phyloP scores from a whole-genome alignment of 2,797 vertebrate genomes.

The Glossophaga mutica region DNA sequence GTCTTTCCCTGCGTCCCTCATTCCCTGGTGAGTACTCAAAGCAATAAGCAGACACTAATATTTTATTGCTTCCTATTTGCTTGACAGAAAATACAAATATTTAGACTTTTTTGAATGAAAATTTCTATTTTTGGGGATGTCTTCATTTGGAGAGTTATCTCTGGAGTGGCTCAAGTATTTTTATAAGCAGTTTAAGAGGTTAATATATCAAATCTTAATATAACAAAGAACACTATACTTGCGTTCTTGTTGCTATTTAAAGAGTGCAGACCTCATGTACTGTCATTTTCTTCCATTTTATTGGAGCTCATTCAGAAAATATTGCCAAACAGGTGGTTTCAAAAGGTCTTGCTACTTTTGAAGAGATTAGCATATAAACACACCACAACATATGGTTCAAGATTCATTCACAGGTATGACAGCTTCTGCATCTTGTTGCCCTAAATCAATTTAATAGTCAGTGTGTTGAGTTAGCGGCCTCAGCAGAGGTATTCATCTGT shows the following conservation, averaged over 20 bases:
- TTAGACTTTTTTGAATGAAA: not conserved
- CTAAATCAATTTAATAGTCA: conserved; percentile 43
- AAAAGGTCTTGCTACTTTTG: conserved; percentile 1
- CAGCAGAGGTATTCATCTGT: not conserved
- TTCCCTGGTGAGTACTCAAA: not conserved
- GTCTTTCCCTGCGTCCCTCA: not conserved
- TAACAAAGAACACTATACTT: too few relatives aligned
- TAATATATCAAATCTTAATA: not conserved
- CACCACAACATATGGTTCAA: conserved; percentile 40
- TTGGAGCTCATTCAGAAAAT: conserved; percentile 56
- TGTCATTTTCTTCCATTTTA: conserved; percentile 11
- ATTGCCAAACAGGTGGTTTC: not conserved
- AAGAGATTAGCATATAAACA: conserved; percentile 64
- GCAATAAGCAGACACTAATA: not conserved
- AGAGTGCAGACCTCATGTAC: not conserved
- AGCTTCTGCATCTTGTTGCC: not conserved
- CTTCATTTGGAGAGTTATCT: not conserved
- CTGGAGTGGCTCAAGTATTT: not conserved
- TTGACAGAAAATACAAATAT: not conserved
- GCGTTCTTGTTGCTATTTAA: conserved; percentile 30
- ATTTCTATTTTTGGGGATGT: conserved; percentile 26
- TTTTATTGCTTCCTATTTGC: not conserved
- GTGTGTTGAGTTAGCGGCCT: not conserved
- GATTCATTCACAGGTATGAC: conserved; percentile 57
- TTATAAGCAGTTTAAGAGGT: not conserved